Percentiles rank a stretch among this genome's conserved stretches.
Evolutionary conservation across 2,888 invertebrate genomes (phyloP).

Genomic region (Dryobotodes eremita): DNA sequence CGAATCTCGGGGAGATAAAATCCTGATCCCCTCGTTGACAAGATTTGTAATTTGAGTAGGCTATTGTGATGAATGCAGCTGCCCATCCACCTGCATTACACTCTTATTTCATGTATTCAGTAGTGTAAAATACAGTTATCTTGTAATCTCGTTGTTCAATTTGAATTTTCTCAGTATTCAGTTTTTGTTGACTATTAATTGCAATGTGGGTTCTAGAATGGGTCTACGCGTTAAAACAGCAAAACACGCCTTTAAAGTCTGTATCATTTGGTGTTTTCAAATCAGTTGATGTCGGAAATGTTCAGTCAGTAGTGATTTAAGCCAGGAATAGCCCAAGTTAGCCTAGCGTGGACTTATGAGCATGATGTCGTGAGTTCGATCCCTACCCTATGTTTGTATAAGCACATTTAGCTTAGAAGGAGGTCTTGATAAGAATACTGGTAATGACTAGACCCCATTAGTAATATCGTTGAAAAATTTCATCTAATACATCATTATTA

Average conservation of each 20-base stretch:
- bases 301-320: not conserved
- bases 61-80: conserved; percentile 55
- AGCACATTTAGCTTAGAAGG: no score
- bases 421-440: no score
- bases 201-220: not conserved
- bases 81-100: conserved; percentile 38
- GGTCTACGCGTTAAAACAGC: not conserved
- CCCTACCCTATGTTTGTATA: no score
- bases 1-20: conserved; percentile 38
- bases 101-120: conserved; percentile 28
- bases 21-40: conserved; percentile 49
- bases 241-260: not conserved
- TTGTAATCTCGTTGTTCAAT: conserved; percentile 33
- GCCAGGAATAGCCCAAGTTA: no score
- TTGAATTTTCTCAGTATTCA: not conserved
- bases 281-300: no score
- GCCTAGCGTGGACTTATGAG: not conserved
- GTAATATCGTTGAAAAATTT: no score
- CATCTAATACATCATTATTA: no score
- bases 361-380: not conserved
- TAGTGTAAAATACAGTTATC: not conserved
- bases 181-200: not conserved
- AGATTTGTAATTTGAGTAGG: conserved; percentile 58
- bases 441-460: no score
- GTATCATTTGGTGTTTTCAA: not conserved